Base-by-base conservation (phyloP, 2,113 vertebrate genomes). In the Lampris incognitus region DNA sequence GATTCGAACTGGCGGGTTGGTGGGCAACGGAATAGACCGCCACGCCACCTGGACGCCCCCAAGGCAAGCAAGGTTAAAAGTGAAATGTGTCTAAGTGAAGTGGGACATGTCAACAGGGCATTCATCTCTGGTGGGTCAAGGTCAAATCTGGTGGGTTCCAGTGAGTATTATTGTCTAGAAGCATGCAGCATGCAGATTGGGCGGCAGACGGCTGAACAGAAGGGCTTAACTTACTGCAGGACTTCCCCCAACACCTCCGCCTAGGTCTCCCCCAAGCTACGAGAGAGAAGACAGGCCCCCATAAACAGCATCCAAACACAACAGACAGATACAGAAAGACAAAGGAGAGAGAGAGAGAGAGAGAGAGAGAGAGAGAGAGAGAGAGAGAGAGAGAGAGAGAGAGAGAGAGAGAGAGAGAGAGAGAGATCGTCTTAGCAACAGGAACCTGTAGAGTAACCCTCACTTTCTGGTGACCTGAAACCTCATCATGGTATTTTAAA, bases 161-260 rank as follows among this genome's bases (percentile, higher is more conserved):
- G 2, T 76, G 37, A 64, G 50, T 39, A 11, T 6, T n/a, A 46
- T 40, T 24, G 7, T 52, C 48, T 57, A 57, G 10, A 51, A 66
- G 83, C 89, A 79, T 84, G 84, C 80, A 85, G 78, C 79, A 76
- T 80, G 83, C 84, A 88, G 72, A 78, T 38, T 69, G 24, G 24
- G 24, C 24, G 52, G 66, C 71, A 72, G 84, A 76, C 58, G 41
- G 79, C 74, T 63, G 61, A 75, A 93, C 90, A 85, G 93, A 95
- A 71, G 36, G 83, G 90, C 93, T 82, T 49, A 91, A 98, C 98
- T 98, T 98, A 99, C 98, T 95, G 98, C 98, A 93, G 98, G 97
- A 95, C 97, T 99, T 95, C 98, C 98, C 93, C 98, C 98, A 95
- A 98, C 98, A 95, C 97, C 98, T 94, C 97, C 98, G 93, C 97